phyloP scores from a whole-genome alignment of 2,797 vertebrate genomes.

The Sphenopsis melanotis region DNA sequence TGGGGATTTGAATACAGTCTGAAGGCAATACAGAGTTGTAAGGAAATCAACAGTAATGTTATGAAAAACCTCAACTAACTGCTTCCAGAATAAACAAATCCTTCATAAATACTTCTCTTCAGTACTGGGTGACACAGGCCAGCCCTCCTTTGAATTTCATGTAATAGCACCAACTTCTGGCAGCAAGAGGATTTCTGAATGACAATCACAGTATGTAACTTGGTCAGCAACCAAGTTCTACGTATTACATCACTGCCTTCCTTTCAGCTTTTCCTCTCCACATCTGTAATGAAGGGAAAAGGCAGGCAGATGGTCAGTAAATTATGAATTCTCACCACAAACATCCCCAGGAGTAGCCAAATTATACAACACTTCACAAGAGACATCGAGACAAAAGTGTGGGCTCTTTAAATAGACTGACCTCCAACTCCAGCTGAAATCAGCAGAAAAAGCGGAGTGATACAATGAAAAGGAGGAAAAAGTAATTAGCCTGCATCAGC shows the following conservation, averaged over 20 bases:
- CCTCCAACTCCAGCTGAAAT: slow-evolving; percentile 39
- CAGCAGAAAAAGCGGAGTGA: slow-evolving; percentile 11
- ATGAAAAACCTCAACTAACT: not conserved
- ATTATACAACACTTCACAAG: not conserved
- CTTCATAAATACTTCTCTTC: not conserved
- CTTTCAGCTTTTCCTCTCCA: not conserved
- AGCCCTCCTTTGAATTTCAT: not conserved
- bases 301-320: slow-evolving; percentile 12
- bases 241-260: not conserved
- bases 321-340: not conserved
- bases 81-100: not conserved
- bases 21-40: not conserved
- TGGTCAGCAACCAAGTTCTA: not conserved
- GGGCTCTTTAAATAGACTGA: slow-evolving; percentile 37
- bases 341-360: not conserved
- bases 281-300: not conserved
- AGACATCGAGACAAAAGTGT: not conserved
- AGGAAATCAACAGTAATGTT: not conserved
- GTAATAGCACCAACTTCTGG: not conserved
- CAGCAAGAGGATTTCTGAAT: not conserved
- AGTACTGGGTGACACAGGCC: not conserved
- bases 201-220: not conserved
- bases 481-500: slow-evolving; percentile 41
- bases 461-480: not conserved
- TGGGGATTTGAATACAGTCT: not conserved